These are phyloP conservation scores for Sphecodes monilicornis DNA, from an alignment of 2,888 invertebrate genomes.

Conservation along the genomic window DNA sequence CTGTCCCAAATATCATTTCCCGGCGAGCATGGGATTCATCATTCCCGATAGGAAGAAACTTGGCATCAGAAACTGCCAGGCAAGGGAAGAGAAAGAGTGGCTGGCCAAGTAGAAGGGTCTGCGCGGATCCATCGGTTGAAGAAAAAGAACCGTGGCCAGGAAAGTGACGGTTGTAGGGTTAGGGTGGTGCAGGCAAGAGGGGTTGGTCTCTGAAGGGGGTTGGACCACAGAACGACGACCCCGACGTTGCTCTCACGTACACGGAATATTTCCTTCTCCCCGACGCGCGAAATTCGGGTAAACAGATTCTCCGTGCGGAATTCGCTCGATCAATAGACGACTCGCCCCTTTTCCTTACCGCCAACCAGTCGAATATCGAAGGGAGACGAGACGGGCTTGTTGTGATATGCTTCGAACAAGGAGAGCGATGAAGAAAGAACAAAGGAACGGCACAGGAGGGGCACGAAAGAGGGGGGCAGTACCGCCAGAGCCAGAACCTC, in stretches of 20 bases:
- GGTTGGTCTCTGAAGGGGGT: neutral
- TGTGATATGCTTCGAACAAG: conserved; percentile 36
- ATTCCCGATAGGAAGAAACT: conserved; percentile 39
- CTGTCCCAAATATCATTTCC: conserved; percentile 50
- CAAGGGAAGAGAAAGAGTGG: conserved; percentile 26
- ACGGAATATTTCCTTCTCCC: conserved; percentile 55
- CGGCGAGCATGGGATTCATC: conserved; percentile 41
- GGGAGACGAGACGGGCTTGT: conserved; percentile 30
- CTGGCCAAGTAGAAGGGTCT: neutral
- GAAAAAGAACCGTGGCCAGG: conserved; percentile 16
- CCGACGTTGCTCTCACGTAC: conserved; percentile 48
- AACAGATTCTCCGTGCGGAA: conserved; percentile 71
- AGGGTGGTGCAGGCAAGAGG: neutral
- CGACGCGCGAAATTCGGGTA: conserved; percentile 67
- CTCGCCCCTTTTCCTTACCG: conserved; percentile 36
- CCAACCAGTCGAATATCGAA: conserved; percentile 38
- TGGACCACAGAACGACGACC: conserved; percentile 9
- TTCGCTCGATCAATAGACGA: conserved; percentile 67
- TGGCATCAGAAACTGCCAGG: conserved; percentile 45
- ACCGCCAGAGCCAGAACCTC: neutral
- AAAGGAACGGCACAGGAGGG: neutral
- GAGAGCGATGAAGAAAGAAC: neutral
- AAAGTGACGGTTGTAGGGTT: neutral
- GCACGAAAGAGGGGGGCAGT: neutral
- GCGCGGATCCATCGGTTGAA: conserved; percentile 24